These are phyloP conservation scores for Cephonodes hylas DNA, from an alignment of 2,888 invertebrate genomes.

Conservation along the genomic window DNA sequence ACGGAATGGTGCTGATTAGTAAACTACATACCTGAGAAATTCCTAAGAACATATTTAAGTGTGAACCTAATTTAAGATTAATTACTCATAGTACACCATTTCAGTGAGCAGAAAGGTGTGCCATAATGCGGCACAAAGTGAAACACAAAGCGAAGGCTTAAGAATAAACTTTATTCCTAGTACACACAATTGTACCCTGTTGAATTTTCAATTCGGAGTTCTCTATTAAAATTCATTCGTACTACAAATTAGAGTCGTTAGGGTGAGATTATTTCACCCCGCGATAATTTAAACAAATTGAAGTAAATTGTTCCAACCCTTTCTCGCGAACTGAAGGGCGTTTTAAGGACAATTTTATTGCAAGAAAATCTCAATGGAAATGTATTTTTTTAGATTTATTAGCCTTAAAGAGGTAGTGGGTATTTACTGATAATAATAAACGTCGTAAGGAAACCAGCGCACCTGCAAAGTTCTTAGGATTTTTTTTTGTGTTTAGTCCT, in stretches of 20 bases:
- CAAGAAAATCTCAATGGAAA: background rate
- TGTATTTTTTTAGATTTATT: background rate
- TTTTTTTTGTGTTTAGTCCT: too few species aligned
- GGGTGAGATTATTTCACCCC: conserved; percentile 7
- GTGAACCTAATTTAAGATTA: too few species aligned
- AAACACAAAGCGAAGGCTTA: too few species aligned
- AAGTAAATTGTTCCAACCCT: conserved; percentile 9
- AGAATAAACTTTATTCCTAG: background rate
- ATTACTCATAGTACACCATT: too few species aligned
- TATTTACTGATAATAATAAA: background rate
- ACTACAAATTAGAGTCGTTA: conserved; percentile 8
- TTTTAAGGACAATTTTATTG: background rate
- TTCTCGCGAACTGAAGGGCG: background rate
- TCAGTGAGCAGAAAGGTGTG: too few species aligned
- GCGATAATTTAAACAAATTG: conserved; percentile 10
- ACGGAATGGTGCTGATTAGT: too few species aligned
- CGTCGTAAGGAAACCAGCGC: background rate
- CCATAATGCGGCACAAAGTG: too few species aligned
- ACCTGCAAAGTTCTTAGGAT: too few species aligned
- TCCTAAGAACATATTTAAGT: too few species aligned
- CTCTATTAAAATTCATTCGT: conserved; percentile 8
- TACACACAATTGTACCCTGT: background rate
- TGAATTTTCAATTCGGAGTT: conserved; percentile 4
- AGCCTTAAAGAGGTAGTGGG: background rate
- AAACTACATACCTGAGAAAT: too few species aligned